Base-by-base conservation (phyloP, 2,113 vertebrate species). In the Notothenia rossii region DNA sequence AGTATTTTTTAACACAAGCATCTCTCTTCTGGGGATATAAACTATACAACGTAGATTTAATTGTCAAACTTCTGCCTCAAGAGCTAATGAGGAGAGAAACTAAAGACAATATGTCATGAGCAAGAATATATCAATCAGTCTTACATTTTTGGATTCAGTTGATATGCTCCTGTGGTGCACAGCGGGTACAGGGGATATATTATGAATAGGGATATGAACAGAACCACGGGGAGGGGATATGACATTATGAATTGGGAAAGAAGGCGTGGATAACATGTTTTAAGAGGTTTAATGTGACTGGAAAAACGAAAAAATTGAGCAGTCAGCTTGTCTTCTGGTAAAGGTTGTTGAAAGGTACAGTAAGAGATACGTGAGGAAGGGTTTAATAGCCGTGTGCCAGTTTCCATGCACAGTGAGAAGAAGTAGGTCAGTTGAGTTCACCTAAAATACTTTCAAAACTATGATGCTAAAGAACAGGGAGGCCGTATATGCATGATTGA, bases 281-380 rank as follows among this genome's bases (percentile, higher is more conserved):
- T 70, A 88, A 76, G 50, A 66, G 81, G 54, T 86, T 88, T 85
- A 81, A 86, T 82, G 78, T 76, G 69, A 82, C 74, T 72, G 49
- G 56, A 77, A 82, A 72, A 72, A 62, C 45, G 48, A 70, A 60
- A 60, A 87, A 79, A 82, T 62, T 36, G 71, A 22, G 72, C 53
- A 82, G 70, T 74, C 71, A 15, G 49, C 56, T 76, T 73, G 50
- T 79, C 50, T 74, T 63, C 66, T 65, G 50, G 49, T 40, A 33
- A 69, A 66, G 55, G 79, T 66, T 55, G 54, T 43, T 69, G 69
- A 80, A 72, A 60, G 51, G 20, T n/a, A n/a, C n/a, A n/a, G n/a
- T 50, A 45, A 66, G 72, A 83, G 45, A 71, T 40, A 68, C 33
- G 50, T 64, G 68, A 14, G 46, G 59, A 73, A 69, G 13, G 40